Conservation (phyloP, 1,140 invertebrate genomes). For the Zaprionus kolodkinae region DNA sequence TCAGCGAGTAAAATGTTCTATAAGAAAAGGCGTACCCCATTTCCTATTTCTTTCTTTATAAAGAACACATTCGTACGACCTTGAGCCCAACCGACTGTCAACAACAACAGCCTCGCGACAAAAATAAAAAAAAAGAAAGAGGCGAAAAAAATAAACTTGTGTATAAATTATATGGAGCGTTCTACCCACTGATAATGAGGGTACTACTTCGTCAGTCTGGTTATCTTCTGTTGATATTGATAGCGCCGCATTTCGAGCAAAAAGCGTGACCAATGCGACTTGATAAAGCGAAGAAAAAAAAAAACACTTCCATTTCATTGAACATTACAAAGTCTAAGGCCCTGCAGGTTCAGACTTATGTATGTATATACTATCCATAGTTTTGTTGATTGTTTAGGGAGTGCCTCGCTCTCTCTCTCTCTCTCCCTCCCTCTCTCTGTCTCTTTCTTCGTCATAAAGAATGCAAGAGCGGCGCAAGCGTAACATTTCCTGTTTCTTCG, state of each 20-base stretch:
- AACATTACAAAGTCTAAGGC: neutral
- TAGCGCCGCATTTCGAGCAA: conserved; percentile 24
- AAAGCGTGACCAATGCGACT: conserved; percentile 17
- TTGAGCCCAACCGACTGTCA: conserved; percentile 49
- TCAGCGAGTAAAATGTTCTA: neutral
- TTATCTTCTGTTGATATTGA: conserved; percentile 75
- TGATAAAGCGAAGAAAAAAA: conserved; percentile 2
- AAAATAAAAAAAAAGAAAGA: conserved; percentile 34
- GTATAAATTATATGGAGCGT: conserved; percentile 1
- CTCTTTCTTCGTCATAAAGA: conserved; percentile 32
- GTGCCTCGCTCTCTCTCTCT: conserved; percentile 19
- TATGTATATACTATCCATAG: neutral
- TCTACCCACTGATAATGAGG: conserved; percentile 29
- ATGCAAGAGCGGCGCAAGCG: conserved; percentile 56
- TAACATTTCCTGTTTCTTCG: conserved; percentile 66
- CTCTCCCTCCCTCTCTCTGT: neutral
- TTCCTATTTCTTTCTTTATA: conserved; percentile 32
- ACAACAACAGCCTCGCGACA: conserved; percentile 49
- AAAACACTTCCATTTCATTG: neutral
- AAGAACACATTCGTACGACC: conserved; percentile 53
- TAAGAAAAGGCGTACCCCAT: neutral
- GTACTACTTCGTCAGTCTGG: conserved; percentile 23
- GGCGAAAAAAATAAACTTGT: conserved; percentile 52
- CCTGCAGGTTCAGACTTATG: neutral
- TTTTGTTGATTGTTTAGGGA: conserved; percentile 20